These are phyloP conservation scores for Carassius gibelio DNA, from an alignment of 2,113 vertebrate species.

Conservation along the genomic window DNA sequence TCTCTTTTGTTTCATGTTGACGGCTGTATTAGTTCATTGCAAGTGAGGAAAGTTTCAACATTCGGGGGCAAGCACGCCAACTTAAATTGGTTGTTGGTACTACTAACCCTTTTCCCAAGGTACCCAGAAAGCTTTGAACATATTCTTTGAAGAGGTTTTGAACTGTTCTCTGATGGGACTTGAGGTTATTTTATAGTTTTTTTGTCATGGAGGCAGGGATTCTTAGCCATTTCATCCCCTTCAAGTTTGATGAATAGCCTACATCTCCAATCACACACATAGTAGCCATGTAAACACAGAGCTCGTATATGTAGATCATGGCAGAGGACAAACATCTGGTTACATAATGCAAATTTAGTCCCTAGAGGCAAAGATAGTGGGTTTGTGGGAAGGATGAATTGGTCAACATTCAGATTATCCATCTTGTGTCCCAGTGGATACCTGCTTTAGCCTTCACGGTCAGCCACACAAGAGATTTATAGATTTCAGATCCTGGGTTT, in stretches of 20 bases:
- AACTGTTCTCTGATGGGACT: neutral
- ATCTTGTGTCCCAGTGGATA: conserved; percentile 33
- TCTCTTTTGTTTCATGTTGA: conserved; percentile 23
- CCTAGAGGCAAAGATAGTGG: conserved; percentile 33
- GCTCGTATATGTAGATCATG: conserved; percentile 34
- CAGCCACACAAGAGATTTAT: conserved; percentile 42
- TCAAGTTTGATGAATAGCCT: conserved; percentile 29
- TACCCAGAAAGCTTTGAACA: conserved; percentile 1
- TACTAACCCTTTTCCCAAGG: conserved; percentile 21
- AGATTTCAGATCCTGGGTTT: conserved; percentile 32
- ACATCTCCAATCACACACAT: conserved; percentile 9
- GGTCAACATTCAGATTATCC: conserved; percentile 38
- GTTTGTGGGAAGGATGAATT: conserved; percentile 34
- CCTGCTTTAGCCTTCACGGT: conserved; percentile 38
- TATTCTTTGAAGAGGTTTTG: conserved; percentile 13
- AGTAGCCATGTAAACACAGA: conserved; percentile 38
- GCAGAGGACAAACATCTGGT: conserved; percentile 34
- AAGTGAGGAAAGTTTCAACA: neutral
- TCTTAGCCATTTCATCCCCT: conserved; percentile 1
- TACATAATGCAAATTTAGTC: conserved; percentile 33
- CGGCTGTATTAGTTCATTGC: neutral
- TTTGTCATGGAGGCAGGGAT: neutral
- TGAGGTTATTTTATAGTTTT: conserved; percentile 13
- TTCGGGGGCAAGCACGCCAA: conserved; percentile 16
- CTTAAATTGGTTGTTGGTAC: conserved; percentile 22